Percentiles rank a stretch among this genome's conserved stretches.
Evolutionary conservation across 2,888 invertebrate species (phyloP).

Genomic region (Prosapia bicincta): DNA sequence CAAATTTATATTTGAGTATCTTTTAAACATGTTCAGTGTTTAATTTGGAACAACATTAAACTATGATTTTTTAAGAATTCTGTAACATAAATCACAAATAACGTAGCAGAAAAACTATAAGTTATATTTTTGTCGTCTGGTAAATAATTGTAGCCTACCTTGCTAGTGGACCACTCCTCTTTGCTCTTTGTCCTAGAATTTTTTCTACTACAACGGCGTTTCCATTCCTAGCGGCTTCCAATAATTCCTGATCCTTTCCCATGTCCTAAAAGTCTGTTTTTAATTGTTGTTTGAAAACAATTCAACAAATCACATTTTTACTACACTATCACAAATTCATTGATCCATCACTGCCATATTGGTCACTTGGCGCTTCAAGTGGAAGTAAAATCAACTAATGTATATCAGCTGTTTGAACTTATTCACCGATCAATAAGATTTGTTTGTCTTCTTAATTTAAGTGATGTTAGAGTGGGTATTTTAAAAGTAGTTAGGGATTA

Average conservation of each 20-base stretch:
- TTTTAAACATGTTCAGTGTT: too few relatives aligned
- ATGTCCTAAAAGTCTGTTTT: slow-evolving; percentile 51
- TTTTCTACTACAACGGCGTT: slow-evolving; percentile 86
- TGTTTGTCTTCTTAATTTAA: background rate
- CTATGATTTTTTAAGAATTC: too few relatives aligned
- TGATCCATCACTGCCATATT: slow-evolving; percentile 37
- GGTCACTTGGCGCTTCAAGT: slow-evolving; percentile 30
- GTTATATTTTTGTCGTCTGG: slow-evolving; percentile 11
- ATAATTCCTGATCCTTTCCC: slow-evolving; percentile 96
- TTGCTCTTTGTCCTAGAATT: slow-evolving; percentile 82
- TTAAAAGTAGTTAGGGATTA: background rate
- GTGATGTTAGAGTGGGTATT: background rate
- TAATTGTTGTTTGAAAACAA: slow-evolving; percentile 30
- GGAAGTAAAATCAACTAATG: slow-evolving; percentile 19
- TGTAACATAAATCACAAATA: too few relatives aligned
- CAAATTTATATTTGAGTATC: too few relatives aligned
- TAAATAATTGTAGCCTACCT: slow-evolving; percentile 58
- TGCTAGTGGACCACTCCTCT: slow-evolving; percentile 90
- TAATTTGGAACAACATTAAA: too few relatives aligned
- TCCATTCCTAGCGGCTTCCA: slow-evolving; percentile 93
- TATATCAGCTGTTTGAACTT: slow-evolving; percentile 17
- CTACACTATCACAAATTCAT: slow-evolving; percentile 35
- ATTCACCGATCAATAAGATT: background rate
- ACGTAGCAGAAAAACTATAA: too few relatives aligned
- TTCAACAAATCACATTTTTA: slow-evolving; percentile 29